A percentile compares a stretch with the other conserved stretches of the same genome.
These are phyloP conservation scores for Heliocidaris tuberculata DNA, from an alignment of 35 echinoderm and acorn worm genomes.

Conservation along the genomic window DNA sequence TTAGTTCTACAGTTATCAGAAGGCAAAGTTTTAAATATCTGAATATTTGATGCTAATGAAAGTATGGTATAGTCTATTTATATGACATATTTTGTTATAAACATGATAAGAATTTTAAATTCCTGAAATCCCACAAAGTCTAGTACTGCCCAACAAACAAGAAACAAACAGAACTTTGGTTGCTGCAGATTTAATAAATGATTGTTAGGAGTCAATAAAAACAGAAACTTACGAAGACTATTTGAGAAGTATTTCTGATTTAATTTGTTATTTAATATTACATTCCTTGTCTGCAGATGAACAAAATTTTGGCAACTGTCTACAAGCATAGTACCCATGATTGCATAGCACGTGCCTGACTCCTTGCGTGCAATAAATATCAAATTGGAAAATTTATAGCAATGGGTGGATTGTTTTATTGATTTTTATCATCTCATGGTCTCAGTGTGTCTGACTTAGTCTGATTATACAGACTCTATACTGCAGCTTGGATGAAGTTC, in stretches of 20 bases:
- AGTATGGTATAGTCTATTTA: background rate
- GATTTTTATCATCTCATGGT: no score
- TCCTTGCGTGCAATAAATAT: background rate
- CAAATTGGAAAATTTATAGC: background rate
- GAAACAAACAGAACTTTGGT: background rate
- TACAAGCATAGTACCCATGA: background rate
- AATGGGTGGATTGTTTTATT: background rate
- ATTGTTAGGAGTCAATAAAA: background rate
- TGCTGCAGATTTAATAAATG: background rate
- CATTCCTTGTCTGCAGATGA: background rate
- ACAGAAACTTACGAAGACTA: background rate
- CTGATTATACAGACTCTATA: background rate
- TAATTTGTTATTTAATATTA: background rate
- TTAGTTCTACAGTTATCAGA: no score
- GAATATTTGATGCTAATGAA: background rate
- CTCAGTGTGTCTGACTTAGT: background rate
- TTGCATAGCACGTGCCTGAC: background rate
- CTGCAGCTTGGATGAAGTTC: no score
- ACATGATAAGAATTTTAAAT: background rate
- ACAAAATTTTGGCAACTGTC: background rate
- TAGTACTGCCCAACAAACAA: background rate
- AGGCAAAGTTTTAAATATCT: background rate
- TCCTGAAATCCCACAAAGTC: background rate
- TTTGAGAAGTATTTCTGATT: background rate
- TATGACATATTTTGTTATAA: background rate